Percentiles rank a stretch among this genome's conserved stretches.
Evolutionary conservation across 2,113 vertebrate genomes (phyloP).

Genomic region (Atractosteus spatula): DNA sequence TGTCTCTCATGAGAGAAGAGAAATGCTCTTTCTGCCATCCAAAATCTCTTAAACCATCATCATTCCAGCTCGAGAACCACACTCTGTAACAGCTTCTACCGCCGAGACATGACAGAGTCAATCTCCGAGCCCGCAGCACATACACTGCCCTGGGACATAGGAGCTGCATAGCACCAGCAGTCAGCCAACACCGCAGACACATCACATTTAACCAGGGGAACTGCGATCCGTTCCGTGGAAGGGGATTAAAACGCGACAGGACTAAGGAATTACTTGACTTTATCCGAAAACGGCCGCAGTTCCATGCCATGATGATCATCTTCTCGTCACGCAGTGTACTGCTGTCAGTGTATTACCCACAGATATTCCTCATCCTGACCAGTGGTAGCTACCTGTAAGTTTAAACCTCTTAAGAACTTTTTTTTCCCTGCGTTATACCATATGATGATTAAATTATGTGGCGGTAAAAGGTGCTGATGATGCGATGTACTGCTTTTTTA

Average conservation of each 20-base stretch:
- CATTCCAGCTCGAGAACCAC: constrained; percentile 71
- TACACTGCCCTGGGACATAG: constrained; percentile 66
- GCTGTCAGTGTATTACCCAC: constrained; percentile 93
- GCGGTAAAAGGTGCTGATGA: too few species aligned
- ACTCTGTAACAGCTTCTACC: constrained; percentile 71
- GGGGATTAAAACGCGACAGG: constrained; percentile 56
- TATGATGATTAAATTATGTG: too few species aligned
- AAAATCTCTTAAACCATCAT: constrained; percentile 78
- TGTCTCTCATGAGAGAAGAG: constrained; percentile 77
- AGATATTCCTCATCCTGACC: constrained; percentile 97
- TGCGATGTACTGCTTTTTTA: too few species aligned
- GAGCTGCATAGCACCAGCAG: constrained; percentile 68
- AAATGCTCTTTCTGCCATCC: constrained; percentile 80
- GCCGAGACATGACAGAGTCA: constrained; percentile 80
- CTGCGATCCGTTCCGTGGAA: constrained; percentile 34
- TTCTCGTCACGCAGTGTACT: constrained; percentile 89
- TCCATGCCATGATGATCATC: constrained; percentile 87
- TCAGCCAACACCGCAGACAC: constrained; percentile 54
- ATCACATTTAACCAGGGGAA: constrained; percentile 49
- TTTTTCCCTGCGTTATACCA: neutral
- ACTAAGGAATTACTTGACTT: constrained; percentile 52
- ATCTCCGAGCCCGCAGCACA: constrained; percentile 63
- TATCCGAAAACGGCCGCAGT: constrained; percentile 52
- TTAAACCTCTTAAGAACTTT: constrained; percentile 17
- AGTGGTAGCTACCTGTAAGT: constrained; percentile 96